Percentiles rank a stretch among this genome's conserved stretches.
Evolutionary conservation across 2,888 invertebrate species (phyloP).

Genomic region (Idaea straminata): DNA sequence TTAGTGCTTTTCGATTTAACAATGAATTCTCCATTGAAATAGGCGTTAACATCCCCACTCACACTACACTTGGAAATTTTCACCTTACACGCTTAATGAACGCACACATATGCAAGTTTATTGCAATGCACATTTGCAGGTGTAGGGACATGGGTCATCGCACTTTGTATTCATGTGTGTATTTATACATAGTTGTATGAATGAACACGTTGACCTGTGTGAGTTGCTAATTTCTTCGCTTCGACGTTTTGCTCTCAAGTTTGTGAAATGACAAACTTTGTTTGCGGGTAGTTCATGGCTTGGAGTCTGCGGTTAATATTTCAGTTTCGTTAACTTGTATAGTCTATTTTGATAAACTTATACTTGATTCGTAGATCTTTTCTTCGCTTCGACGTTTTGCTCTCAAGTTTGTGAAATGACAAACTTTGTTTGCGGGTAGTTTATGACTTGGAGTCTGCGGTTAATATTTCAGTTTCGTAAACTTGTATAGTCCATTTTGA

Average conservation of each 20-base stretch:
- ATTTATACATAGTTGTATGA: constrained; percentile 20
- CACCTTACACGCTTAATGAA: constrained; percentile 50
- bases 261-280: not conserved
- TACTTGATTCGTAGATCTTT: not conserved
- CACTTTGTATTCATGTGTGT: constrained; percentile 37
- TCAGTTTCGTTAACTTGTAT: not conserved
- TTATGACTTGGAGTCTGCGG: not conserved
- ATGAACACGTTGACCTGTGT: not conserved
- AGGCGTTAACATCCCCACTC: constrained; percentile 22
- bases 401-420: not conserved
- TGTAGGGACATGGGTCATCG: constrained; percentile 71
- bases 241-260: not conserved
- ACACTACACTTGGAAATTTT: constrained; percentile 30
- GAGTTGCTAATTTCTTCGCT: not conserved
- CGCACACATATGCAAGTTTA: constrained; percentile 50
- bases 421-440: not conserved
- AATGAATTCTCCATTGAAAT: constrained; percentile 24
- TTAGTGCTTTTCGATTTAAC: constrained; percentile 26
- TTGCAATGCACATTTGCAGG: constrained; percentile 70
- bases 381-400: not conserved
- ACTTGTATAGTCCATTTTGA: too few species aligned
- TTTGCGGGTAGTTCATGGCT: not conserved
- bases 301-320: not conserved
- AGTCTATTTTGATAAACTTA: too few species aligned
- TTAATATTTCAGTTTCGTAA: not conserved